Base-by-base conservation (phyloP, 2,113 vertebrate species). In the Cyanoliseus patagonus region DNA sequence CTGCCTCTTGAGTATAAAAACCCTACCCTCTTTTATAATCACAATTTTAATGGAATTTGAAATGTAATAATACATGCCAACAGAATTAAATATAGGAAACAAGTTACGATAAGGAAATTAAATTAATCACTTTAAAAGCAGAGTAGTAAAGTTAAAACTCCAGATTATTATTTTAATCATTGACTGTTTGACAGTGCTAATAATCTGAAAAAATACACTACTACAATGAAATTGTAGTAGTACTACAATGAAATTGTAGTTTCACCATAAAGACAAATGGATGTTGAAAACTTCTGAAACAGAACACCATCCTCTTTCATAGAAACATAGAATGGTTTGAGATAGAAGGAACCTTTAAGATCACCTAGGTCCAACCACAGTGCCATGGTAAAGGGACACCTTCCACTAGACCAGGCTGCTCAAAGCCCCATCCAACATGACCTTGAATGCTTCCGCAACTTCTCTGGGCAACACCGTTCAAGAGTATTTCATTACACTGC, bases 41-140 rank as follows among this genome's bases (percentile, higher is more conserved):
- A 88, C 51, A 62, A 57, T 12, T 78, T 86, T 53, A 91, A 91
- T 53, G 46, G 59, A 84, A 88, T 76, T 82, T 92, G 66, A 95
- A 80, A 96, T 62, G 14, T 10, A 86, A 12, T 62, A 83, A 94
- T 75, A 76, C 22, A 78, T 76, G 64, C 55, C 73, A 87, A 69
- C 76, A 79, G 20, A 94, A 62, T 9, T 94, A 27, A 97, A 68
- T 37, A 83, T n/a, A 94, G 59, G 51, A 93, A 95, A 77, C 35
- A 91, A 83, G 25, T 87, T 91, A 28, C 37, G 57, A 84, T 62
- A 74, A 63, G 68, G 75, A 96, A 92, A 95, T 66, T 72, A 90
- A 96, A 94, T 64, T 52, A 91, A 85, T 80, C 41, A 91, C 67
- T 70, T 86, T 49, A 72, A 75, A 92, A 41, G 24, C 68, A 23